Conservation (phyloP, 2,888 invertebrate genomes). For the Eucriotettix oculatus region DNA sequence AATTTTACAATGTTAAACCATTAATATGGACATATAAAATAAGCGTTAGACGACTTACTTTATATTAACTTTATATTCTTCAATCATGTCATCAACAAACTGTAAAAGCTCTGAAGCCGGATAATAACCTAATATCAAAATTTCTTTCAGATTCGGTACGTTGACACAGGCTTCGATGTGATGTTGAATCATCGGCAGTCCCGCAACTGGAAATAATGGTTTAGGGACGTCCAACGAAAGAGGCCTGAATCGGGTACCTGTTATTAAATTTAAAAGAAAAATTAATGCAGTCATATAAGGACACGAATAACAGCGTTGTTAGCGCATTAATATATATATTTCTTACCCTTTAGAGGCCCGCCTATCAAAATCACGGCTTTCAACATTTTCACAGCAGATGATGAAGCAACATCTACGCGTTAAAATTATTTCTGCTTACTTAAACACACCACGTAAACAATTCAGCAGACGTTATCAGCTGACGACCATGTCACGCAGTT, state of each 20-base stretch:
- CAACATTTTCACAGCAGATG: conserved; percentile 7
- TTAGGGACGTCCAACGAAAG: conserved; percentile 94
- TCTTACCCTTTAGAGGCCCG: conserved; percentile 80
- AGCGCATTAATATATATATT: background rate
- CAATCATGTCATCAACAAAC: conserved; percentile 75
- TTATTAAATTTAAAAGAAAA: background rate
- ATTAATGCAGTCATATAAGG: background rate
- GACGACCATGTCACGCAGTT: no score
- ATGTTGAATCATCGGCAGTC: conserved; percentile 88
- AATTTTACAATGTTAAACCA: no score
- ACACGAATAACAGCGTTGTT: conserved; percentile 13
- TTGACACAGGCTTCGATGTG: conserved; percentile 85
- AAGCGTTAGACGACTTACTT: background rate
- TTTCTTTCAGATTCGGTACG: conserved; percentile 68
- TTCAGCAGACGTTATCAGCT: no score
- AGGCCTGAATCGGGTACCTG: conserved; percentile 93
- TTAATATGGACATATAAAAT: background rate
- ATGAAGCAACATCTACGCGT: background rate
- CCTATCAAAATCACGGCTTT: conserved; percentile 71
- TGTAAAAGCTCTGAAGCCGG: conserved; percentile 66
- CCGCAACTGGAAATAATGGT: conserved; percentile 93
- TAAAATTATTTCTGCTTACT: no score
- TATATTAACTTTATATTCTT: conserved; percentile 42
- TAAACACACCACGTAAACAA: no score
- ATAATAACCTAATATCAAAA: conserved; percentile 88